Evolutionary conservation across 2,113 vertebrate species (phyloP), one percentile per base, ranked within the genome.

Genomic region (Catharus minimus): DNA sequence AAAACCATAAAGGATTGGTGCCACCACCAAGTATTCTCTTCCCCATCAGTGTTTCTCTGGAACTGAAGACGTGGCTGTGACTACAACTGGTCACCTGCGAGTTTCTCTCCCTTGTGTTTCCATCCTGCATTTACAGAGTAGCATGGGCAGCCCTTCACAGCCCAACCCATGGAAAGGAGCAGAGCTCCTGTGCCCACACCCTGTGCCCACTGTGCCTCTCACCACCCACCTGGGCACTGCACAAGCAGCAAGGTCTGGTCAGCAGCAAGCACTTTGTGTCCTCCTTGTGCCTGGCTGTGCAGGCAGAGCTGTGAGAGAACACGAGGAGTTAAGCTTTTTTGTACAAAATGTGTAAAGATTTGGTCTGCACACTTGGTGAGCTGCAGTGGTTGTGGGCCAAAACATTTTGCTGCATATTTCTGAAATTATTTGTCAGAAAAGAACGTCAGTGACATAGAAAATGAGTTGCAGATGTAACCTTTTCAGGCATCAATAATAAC

Each of bases 381-480:
- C 93, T 55, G 67, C 85, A 94, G 91, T n/a, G 3, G 83, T 88
- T 74, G 38, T 73, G 84, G 92, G 92, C 93, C 88, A 90, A 75
- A 94, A 75, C 91, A 57, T 93, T 94, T 91, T 92, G 92, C 95
- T 91, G 90, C 90, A 95, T 93, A 87, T 88, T 90, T 93, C 77
- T 97, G 94, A 95, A 94, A 94, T 76, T 78, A 96, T 95, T 97
- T 95, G 87, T 86, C 94, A 96, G 95, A 95, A 94, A 91, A 95
- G 84, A 95, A 96, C 82, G 74, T 95, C 92, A 96, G 15, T 74
- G 79, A 93, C 93, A 90, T 52, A 80, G 91, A 86, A 97, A 96
- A 97, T 77, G 91, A 95, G 85, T 95, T 95, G 76, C 95, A 96
- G 95, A 95, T 93, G 94, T 95, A 96, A 96, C 94, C 95, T 96